Evolutionary conservation across 1,140 invertebrate genomes (phyloP), one percentile per base, ranked within the genome.

Genomic region (Rhagoletis zephyria): DNA sequence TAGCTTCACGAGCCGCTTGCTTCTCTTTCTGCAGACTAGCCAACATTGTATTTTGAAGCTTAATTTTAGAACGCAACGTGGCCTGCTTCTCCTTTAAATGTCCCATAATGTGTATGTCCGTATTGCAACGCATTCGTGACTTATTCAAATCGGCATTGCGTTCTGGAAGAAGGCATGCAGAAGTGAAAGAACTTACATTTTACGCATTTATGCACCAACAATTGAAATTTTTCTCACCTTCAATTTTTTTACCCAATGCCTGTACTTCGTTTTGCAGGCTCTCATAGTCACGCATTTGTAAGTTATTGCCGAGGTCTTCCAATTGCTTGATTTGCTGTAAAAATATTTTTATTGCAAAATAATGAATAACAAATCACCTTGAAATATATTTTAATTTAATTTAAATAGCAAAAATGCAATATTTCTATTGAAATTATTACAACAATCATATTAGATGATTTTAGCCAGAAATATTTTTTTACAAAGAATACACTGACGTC

Each of bases 191-290:
- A 59, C 9, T n/a, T 30, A 5, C 12, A 48, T 45, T 42, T 0
- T 42, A 67, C 9, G 65, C 42, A 63, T 7, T 30, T 40, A 40
- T 30, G n/a, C 40, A 65, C 12, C 19, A 45, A 6, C 0, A 70
- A 42, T 7, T 60, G 59, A 85, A 63, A 40, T 5, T 16, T 81
- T 4, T n/a, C 3, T 63, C 74, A 92, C 91, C 91, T 86, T 93
- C 92, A 19, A 91, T 88, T 88, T 93, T 93, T 45, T 91, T 91
- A 4, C 86, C 70, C 19, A 93, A 51, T 5, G 88, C 56, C 10
- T 88, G 51, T 1, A 89, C 86, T 42, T 92, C 89, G 30, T 89
- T 91, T 19, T 92, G 89, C 10, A 92, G 67, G 60, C 81, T 9
- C 9, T 90, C 87, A 56, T 89, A 93, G 40, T 92, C 89, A 2